Evolutionary conservation across 37 sponge, comb jelly and placozoan genomes (phyloP), one percentile per base, ranked within the genome.

Genomic region (Geodia barretti): DNA sequence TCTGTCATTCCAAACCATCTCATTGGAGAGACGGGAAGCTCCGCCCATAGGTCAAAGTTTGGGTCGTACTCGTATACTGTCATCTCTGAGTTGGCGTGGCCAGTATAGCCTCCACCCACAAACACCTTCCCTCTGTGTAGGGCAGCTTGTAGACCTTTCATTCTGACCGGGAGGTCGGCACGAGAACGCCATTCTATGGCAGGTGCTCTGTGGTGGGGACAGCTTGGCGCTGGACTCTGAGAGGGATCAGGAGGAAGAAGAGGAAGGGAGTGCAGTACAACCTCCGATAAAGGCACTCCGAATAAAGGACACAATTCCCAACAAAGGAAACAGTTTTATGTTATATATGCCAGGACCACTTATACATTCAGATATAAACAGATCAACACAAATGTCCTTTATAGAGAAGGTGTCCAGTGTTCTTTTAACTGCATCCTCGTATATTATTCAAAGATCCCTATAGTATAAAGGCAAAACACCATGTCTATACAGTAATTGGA

Each of bases 1-100:
- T 24, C 24, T 34, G 75, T 20, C 25, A 75, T 60, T 29, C 61
- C 60, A 26, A 60, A 75, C 60, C 31, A n/a, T 23, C 41, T 75
- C 61, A 58, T 3, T 1, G 75, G 75, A 58, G 31, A 9, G 30
- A 23, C n/a, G 30, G 75, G 75, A 9, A 75, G 60, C 17, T 17
- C n/a, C 26, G 24, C 34, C 75, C 75, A 75, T 9, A 75, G 28
- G 29, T 75, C 34, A 4, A 75, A 58, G 61, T 28, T 59, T 7
- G 75, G 75, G 3, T 75, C 60, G 25, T 60, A 42, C 19, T 25
- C 36, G 33, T 75, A 33, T 21, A 54, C 61, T 47, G 54, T 47
- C 54, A 47, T 47, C 14, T 47, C 54, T 14, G 54, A 17, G 11
- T 47, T 7, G 11, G 14, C 54, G 14, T 47, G 54, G 7, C 54